phyloP scores from a whole-genome alignment of 2,113 vertebrate species.

The Fulica atra region DNA sequence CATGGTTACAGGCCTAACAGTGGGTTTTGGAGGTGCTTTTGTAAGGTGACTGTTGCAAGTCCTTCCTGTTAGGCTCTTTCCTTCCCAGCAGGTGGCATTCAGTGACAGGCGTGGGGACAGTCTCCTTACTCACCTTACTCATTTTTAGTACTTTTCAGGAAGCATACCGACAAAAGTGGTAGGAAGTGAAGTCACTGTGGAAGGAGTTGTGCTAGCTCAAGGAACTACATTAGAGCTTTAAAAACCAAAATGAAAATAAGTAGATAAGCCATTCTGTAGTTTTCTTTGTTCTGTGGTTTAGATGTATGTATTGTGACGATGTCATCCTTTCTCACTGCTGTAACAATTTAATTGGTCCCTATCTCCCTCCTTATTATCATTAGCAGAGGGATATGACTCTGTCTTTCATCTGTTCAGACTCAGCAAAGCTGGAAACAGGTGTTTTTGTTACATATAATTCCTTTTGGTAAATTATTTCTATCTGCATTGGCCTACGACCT shows the following conservation, averaged over 20 bases:
- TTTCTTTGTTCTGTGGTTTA: conserved; percentile 31
- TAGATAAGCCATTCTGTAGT: not conserved
- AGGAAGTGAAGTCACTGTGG: not conserved
- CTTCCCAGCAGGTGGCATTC: not conserved
- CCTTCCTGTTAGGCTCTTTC: not conserved
- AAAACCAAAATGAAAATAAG: not conserved
- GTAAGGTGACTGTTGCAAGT: not conserved
- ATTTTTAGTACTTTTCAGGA: not conserved
- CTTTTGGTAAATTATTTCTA: conserved; percentile 37
- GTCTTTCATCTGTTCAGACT: conserved; percentile 61
- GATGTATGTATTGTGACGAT: not conserved
- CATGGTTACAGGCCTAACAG: not conserved
- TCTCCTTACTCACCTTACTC: not conserved
- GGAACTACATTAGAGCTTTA: conserved; percentile 5
- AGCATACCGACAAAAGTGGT: not conserved
- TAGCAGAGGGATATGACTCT: conserved; percentile 40
- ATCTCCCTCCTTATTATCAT: conserved; percentile 40
- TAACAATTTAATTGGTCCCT: conserved; percentile 47
- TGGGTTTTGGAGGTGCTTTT: not conserved
- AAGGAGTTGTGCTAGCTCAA: not conserved
- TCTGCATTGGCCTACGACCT: not conserved
- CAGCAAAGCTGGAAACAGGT: conserved; percentile 46
- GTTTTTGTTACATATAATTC: conserved; percentile 62
- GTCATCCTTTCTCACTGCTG: conserved; percentile 16
- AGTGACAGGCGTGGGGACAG: not conserved